Conservation (phyloP, 2,888 invertebrate species). For the Oxystoma pomonae region DNA sequence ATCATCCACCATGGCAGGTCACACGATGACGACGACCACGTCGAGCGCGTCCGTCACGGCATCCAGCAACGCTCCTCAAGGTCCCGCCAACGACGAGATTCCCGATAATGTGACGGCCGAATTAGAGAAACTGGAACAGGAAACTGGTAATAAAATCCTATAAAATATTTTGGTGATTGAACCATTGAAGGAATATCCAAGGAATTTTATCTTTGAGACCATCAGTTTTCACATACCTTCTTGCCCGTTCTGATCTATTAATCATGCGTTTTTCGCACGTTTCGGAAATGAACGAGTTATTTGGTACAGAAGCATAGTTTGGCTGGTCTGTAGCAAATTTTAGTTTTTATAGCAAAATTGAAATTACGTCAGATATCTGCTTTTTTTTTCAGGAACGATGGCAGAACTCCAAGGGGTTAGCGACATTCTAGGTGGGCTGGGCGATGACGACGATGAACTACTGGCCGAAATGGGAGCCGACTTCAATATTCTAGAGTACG, state of each 20-base stretch:
- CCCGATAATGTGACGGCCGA: constrained; percentile 66
- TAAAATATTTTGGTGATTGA: too few species aligned
- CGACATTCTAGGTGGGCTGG: constrained; percentile 77
- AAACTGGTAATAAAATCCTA: constrained; percentile 57
- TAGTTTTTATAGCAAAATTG: too few species aligned
- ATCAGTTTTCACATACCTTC: too few species aligned
- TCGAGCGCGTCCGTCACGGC: constrained; percentile 34
- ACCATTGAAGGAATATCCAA: too few species aligned
- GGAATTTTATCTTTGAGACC: too few species aligned
- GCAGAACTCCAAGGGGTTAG: constrained; percentile 64
- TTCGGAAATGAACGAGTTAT: too few species aligned
- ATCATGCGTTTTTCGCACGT: too few species aligned
- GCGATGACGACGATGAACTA: constrained; percentile 82
- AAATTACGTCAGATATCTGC: too few species aligned
- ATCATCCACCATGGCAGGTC: not conserved
- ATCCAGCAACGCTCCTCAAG: constrained; percentile 23
- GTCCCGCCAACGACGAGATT: constrained; percentile 49
- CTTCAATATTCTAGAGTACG: constrained; percentile 93
- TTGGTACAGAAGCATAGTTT: too few species aligned
- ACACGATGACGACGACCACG: constrained; percentile 5
- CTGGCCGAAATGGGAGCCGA: constrained; percentile 90
- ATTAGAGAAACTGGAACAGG: constrained; percentile 65
- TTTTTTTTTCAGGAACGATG: constrained; percentile 36
- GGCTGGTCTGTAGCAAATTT: too few species aligned
- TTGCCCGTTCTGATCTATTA: too few species aligned